Conservation (phyloP, 2,797 vertebrate species). For the Acanthiza pusilla region DNA sequence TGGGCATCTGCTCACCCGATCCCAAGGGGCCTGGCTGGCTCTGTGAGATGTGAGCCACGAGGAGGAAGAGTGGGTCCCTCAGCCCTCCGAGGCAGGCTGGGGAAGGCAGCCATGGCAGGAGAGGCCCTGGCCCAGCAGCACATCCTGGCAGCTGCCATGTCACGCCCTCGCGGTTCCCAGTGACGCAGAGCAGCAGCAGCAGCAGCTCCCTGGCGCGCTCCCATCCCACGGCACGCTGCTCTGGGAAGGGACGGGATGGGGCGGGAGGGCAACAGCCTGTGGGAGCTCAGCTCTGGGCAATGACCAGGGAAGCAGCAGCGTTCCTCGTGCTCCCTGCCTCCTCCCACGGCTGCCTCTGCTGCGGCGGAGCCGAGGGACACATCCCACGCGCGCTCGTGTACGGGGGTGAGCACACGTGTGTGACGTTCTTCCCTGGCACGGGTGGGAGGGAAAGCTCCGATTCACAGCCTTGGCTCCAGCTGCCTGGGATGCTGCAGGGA, state of each 20-base stretch:
- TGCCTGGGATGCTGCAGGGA: background rate
- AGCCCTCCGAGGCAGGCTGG: background rate
- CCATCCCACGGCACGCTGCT: accelerated
- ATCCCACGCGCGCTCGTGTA: accelerated
- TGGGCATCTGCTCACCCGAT: accelerated
- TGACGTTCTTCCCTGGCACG: background rate
- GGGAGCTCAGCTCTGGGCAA: background rate
- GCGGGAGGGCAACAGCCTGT: background rate
- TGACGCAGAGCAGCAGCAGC: background rate
- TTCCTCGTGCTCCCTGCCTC: background rate
- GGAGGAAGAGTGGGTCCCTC: background rate
- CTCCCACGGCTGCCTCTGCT: background rate
- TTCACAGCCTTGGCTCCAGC: background rate
- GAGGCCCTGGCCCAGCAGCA: background rate
- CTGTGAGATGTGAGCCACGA: background rate
- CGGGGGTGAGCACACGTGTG: accelerated
- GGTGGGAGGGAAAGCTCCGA: background rate
- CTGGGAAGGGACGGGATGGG: background rate
- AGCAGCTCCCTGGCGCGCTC: accelerated
- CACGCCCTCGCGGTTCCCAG: background rate
- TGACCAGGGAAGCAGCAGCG: accelerated
- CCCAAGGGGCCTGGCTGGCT: background rate
- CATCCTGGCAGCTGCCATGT: background rate
- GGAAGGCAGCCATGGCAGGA: background rate
- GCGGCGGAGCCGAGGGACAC: background rate